Base-by-base conservation (phyloP, 1,140 invertebrate species). In the Colletes gigas region DNA sequence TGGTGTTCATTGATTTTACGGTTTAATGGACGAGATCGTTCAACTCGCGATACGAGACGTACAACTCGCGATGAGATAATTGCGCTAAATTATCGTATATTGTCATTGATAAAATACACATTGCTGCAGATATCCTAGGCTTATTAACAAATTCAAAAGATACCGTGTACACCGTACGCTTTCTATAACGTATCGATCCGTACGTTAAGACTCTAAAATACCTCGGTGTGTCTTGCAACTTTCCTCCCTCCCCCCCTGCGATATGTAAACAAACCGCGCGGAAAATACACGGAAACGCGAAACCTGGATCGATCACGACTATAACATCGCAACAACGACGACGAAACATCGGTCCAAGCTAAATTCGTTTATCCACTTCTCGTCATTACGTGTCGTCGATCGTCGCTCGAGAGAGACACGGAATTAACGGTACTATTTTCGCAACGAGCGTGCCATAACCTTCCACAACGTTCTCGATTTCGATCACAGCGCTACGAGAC, bases 21-120 rank as follows among this genome's bases (percentile, higher is more conserved):
- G 70, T 79, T 79, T 79, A 65, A 17, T 30, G 52, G 60, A 54
- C 41, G 69, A 79, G 77, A 79, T 73, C 77, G 47, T 79, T 79
- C 69, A 69, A 73, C 77, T 60, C 77, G 77, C 71, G 77, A 78
- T 67, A 78, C n/a, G 59, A 60, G 71, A 72, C 69, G 68, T 72
- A 78, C 59, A 72, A 72, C 50, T 72, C 69, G n/a, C 68, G 47
- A 79, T 73, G 77, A 73, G 60, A 71, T 73, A 79, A 79, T 79
- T 73, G 77, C 65, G 63, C 77, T 79, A 73, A 79, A 79, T 71
- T 62, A 30, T 79, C 77, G 41, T 54, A 73, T 30, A 65, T 65
- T 73, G 69, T 73, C 70, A 73, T 73, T 73, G 77, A 79, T 73
- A 65, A 63, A 63, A 44, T 57, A n/a, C n/a, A 15, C 59, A 19